Percentiles rank a stretch among this genome's conserved stretches.
These are phyloP conservation scores for Lytechinus pictus DNA, from an alignment of 35 echinoderm and acorn worm species.

Conservation along the genomic window DNA sequence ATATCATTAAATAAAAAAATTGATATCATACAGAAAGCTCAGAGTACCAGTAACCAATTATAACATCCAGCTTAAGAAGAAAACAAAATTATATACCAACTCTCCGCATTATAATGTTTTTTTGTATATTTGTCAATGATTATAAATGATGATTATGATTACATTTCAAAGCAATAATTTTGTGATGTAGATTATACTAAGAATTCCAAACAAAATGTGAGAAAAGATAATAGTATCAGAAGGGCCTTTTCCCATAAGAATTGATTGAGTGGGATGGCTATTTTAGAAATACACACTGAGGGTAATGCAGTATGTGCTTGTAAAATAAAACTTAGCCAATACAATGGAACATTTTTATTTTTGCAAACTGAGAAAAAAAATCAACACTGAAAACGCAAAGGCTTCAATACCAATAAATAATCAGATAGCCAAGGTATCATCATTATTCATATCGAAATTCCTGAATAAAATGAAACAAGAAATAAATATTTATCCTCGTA, in stretches of 20 bases:
- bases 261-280: background rate
- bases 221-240: background rate
- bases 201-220: background rate
- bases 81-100: background rate
- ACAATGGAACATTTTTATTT: too few relatives aligned
- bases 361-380: background rate
- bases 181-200: background rate
- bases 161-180: background rate
- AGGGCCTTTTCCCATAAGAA: background rate
- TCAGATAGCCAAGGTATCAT: background rate
- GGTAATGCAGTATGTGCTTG: background rate
- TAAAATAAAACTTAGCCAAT: background rate
- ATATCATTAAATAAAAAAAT: background rate
- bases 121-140: background rate
- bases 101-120: background rate
- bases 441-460: background rate
- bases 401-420: background rate
- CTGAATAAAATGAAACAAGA: background rate
- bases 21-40: slow-evolving; percentile 11
- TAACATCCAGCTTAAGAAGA: background rate
- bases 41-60: background rate
- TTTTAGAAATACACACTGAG: background rate
- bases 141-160: background rate
- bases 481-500: background rate
- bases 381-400: background rate